A percentile compares a stretch with the other conserved stretches of the same genome.
These are phyloP conservation scores for Microchrysa polita DNA, from an alignment of 2,888 invertebrate species.

Conservation along the genomic window DNA sequence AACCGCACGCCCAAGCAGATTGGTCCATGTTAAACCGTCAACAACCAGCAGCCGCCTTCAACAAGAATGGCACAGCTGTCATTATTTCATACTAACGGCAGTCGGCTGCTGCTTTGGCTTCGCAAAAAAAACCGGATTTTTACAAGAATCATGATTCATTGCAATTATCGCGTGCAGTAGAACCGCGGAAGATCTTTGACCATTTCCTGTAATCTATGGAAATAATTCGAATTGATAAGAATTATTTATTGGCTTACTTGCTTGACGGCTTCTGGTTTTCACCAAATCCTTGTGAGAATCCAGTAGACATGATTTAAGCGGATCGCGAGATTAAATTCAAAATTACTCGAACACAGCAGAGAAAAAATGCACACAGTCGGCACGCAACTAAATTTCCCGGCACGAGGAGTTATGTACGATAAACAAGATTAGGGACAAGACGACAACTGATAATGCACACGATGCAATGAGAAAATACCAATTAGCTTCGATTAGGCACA, in stretches of 20 bases:
- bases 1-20: background rate
- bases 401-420: too few species aligned
- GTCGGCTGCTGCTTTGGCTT: background rate
- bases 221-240: background rate
- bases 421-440: too few species aligned
- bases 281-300: constrained; percentile 23
- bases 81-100: background rate
- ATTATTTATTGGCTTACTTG: constrained; percentile 23
- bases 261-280: constrained; percentile 32
- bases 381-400: too few species aligned
- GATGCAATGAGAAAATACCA: too few species aligned
- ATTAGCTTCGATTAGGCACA: too few species aligned
- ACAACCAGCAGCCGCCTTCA: background rate
- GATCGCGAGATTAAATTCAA: background rate
- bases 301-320: background rate
- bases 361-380: background rate
- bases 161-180: background rate
- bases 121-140: constrained; percentile 33
- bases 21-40: background rate
- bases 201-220: background rate
- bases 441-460: too few species aligned
- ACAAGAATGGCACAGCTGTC: background rate
- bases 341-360: constrained; percentile 2
- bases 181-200: constrained; percentile 11
- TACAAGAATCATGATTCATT: background rate